Conservation (phyloP, 30 jellyfish, hydroid and myxozoan species). For the Aurelia sp. region DNA sequence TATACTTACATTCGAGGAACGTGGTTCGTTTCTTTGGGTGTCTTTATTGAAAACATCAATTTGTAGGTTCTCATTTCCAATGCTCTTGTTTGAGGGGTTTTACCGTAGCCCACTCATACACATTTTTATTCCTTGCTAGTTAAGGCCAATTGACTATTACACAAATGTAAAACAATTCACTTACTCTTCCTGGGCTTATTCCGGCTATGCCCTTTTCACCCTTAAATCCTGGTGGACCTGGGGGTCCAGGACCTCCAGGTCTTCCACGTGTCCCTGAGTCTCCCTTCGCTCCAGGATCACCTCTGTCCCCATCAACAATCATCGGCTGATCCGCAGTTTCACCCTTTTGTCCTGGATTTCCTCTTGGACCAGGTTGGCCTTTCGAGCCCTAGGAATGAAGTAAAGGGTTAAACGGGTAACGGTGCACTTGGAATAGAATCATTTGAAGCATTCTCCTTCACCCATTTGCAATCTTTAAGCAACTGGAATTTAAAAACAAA, state of each 20-base stretch:
- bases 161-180: neutral
- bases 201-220: constrained; percentile 72
- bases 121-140: too few species aligned
- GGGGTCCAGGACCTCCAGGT: constrained; percentile 61
- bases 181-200: constrained; percentile 56
- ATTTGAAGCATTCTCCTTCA: too few species aligned
- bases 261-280: constrained; percentile 56
- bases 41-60: too few species aligned
- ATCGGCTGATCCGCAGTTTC: constrained; percentile 60
- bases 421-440: too few species aligned
- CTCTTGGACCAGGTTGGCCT: constrained; percentile 50
- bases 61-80: too few species aligned
- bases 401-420: neutral
- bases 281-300: constrained; percentile 67
- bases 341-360: constrained; percentile 67
- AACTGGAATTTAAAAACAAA: too few species aligned
- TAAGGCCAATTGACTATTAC: too few species aligned
- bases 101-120: too few species aligned
- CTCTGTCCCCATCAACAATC: constrained; percentile 42
- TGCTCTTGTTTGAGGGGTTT: too few species aligned
- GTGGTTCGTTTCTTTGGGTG: too few species aligned
- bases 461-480: too few species aligned
- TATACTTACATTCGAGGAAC: too few species aligned
- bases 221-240: constrained; percentile 73
- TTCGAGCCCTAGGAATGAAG: constrained; percentile 21